Evolutionary conservation across 37 sponge, comb jelly and placozoan genomes (phyloP), one percentile per base, ranked within the genome.

Genomic region (Aplysina aerophoba): DNA sequence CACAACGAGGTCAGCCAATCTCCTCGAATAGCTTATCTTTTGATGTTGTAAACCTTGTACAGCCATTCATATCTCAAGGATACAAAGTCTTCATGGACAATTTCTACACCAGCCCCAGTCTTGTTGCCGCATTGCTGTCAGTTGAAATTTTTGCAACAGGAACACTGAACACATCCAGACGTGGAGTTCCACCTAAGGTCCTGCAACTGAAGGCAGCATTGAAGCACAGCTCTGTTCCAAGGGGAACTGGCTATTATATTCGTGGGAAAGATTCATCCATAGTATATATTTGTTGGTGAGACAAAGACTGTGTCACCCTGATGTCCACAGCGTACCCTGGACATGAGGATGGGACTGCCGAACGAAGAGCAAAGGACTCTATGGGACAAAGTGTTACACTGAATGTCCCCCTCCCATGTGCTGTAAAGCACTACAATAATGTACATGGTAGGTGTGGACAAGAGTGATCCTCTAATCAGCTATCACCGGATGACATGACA

Each of bases 251-350:
- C 17, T 57, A 57, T 17, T 57, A 57, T 57, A 57, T 57, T 17
- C 59, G 59, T 20, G 59, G 17, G 59, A 15, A 15, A 57, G 59
- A 17, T 57, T 57, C 59, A 15, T 57, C 59, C 17, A 17, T 17
- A 20, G 59, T 57, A n/a, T 57, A 57, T 17, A 57, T 57, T 17
- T 57, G 59, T 17, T 57, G 59, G 59, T 20, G 59, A 17, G 59
- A 57, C 59, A 57, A 57, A 20, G 59, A 57, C 17, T 57, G 59
- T 57, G 59, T 57, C 59, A 57, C 59, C 59, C 17, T 57, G 17
- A 57, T 57, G 59, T 57, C 59, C 59, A 57, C 59, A 57, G 59
- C 59, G 15, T 57, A 57, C 59, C n/a, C n/a, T n/a, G n/a, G n/a
- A n/a, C n/a, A n/a, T n/a, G n/a, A n/a, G n/a, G n/a, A n/a, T n/a